Evolutionary conservation across 2,797 vertebrate genomes (phyloP), one percentile per base, ranked within the genome.

Genomic region (Malacoctenus gilli): DNA sequence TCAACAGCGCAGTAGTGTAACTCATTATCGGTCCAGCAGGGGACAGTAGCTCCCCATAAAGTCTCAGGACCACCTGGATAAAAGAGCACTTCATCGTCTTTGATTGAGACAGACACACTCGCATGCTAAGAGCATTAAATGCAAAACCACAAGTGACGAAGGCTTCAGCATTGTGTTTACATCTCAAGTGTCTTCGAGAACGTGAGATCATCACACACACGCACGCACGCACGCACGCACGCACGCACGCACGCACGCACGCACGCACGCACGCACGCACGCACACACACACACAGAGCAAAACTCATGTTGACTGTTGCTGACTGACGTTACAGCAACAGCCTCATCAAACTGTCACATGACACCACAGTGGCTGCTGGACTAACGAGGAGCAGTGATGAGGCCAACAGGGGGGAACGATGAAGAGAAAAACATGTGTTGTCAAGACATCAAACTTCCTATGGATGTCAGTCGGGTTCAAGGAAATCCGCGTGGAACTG

Each of bases 91-190:
- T 59, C 13, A 64, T 68, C 38, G 16, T 71, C 31, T 74, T 53
- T 68, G 69, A 58, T 20, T 72, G 50, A 82, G 69, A 71, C 70
- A 69, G 62, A 80, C 51, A 71, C 68, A 75, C 72, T 74, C 6
- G 10, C 85, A 89, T 88, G 85, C 83, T 79, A 20, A 72, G 39
- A 69, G 59, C 56, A 72, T 74, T 64, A 64, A 75, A 63, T 70
- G 73, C 77, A 84, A 71, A n/a, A 81, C 48, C 73, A 68, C 58
- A 59, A 21, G 58, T 68, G 66, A 75, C 56, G 55, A 70, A 74
- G 71, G 66, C 78, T 65, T 80, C 39, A 40, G 59, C 59, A 59
- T 44, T 44, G 35, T 48, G 20, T 62, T 75, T 75, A 68, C 49
- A 46, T 64, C 62, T 63, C 34, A 64, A 68, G 16, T 59, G 61